Evolutionary conservation across 2,888 invertebrate genomes (phyloP).

Genomic region (Blastobasis adustella): DNA sequence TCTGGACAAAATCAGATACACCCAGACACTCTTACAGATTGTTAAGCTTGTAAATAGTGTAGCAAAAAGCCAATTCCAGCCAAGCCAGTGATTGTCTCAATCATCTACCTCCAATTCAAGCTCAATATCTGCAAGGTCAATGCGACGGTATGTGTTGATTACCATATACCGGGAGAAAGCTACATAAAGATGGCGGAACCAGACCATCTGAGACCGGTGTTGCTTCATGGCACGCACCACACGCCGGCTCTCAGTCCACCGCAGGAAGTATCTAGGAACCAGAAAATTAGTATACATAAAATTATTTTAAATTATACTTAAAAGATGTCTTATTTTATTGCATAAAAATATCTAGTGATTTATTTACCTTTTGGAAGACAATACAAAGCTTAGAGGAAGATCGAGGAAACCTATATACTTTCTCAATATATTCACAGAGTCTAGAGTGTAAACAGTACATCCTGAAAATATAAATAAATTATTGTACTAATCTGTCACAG

Average conservation of each 20-base stretch:
- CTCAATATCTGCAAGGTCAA: conserved; percentile 84
- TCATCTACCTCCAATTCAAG: conserved; percentile 83
- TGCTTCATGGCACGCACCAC: conserved; percentile 87
- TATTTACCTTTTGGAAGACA: conserved; percentile 84
- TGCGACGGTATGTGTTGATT: conserved; percentile 89
- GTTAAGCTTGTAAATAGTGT: no score
- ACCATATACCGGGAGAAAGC: conserved; percentile 92
- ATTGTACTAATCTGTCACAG: background rate
- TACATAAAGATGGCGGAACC: conserved; percentile 95
- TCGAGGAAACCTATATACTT: conserved; percentile 91
- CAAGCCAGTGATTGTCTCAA: conserved; percentile 17
- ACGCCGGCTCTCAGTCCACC: conserved; percentile 74
- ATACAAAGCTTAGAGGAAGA: conserved; percentile 84
- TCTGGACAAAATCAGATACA: no score
- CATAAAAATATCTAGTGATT: background rate
- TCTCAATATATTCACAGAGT: conserved; percentile 88
- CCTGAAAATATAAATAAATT: conserved; percentile 56
- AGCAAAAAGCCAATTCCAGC: no score
- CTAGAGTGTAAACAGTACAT: conserved; percentile 88
- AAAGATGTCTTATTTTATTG: background rate
- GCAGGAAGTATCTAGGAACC: conserved; percentile 77
- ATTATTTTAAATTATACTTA: no score
- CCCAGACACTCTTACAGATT: no score
- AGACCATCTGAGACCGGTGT: conserved; percentile 94
- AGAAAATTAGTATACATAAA: background rate